These are phyloP conservation scores for Pteronura brasiliensis DNA, from an alignment of 2,113 vertebrate species.

Conservation along the genomic window DNA sequence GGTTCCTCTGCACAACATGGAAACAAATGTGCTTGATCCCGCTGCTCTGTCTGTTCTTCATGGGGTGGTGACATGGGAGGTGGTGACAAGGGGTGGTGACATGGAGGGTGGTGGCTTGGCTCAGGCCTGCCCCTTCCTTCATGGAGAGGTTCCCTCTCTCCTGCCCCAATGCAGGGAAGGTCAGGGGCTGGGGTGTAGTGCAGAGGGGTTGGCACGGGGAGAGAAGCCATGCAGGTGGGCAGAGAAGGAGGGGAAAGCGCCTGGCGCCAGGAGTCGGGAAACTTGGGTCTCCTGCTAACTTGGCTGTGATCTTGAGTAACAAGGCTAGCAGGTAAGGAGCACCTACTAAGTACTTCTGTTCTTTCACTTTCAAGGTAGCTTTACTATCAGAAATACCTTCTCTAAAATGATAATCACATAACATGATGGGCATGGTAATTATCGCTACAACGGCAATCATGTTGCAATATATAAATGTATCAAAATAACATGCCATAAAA, in stretches of 20 bases:
- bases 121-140: background rate
- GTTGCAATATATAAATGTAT: background rate
- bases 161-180: background rate
- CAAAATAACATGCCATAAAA: background rate
- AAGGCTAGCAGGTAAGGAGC: background rate
- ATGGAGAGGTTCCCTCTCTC: background rate
- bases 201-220: no score
- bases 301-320: background rate
- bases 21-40: background rate
- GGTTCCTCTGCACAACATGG: background rate
- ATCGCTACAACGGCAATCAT: background rate
- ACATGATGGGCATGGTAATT: background rate
- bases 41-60: background rate
- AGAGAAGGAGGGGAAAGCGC: background rate
- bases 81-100: background rate
- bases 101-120: background rate
- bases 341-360: background rate
- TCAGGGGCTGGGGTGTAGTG: background rate
- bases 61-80: background rate
- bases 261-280: background rate
- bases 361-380: background rate
- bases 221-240: background rate
- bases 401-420: background rate
- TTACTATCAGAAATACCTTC: background rate
- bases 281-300: background rate